Base-by-base conservation (phyloP, 2,888 invertebrate genomes). In the Trissolcus brochymenae region DNA sequence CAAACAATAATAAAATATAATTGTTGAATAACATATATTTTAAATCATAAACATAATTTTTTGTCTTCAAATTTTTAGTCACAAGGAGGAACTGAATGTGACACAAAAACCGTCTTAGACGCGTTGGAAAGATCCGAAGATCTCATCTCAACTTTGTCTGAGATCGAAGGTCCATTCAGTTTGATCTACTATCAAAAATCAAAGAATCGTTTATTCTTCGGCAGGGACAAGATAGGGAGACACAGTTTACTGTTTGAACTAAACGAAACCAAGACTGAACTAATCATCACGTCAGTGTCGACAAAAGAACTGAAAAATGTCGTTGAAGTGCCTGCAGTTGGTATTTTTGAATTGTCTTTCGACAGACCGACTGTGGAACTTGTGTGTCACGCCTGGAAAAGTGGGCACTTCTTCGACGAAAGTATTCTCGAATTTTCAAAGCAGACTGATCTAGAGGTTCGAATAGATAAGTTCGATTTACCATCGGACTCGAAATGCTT, bases 151-250 rank as follows among this genome's bases (percentile, higher is more conserved):
- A 87, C 91, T 53, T 86, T 97, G 54, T 90, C 90, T 73, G 84
- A 84, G 40, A 87, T 97, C 1, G 91, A 94, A 80, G 98, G 98
- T 2, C 98, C 98, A 29, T 97, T 94, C 90, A 93, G 96, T 68
- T 91, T 98, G 73, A 91, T 98, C 80, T 95, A 94, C 86, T 95
- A 92, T 86, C 92, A 94, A 84, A 92, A 91, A 84, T 59, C 80
- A 4, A 88, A 86, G 0, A 89, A 91, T 50, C 86, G 87, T 13
- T 82, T 98, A 49, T 96, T 94, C 91, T 96, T 98, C 89, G 94
- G 94, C 1, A 91, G 98, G 85, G 98, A 98, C 89, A 91, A 91
- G 80, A 93, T 96, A 86, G 98, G 98, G 43, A 91, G 98, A 81
- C 94, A 95, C 84, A 96, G 97, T 87, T 90, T 98, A 55, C 89